Conservation (phyloP, 1,140 invertebrate genomes). For the Megalonaias nervosa region DNA sequence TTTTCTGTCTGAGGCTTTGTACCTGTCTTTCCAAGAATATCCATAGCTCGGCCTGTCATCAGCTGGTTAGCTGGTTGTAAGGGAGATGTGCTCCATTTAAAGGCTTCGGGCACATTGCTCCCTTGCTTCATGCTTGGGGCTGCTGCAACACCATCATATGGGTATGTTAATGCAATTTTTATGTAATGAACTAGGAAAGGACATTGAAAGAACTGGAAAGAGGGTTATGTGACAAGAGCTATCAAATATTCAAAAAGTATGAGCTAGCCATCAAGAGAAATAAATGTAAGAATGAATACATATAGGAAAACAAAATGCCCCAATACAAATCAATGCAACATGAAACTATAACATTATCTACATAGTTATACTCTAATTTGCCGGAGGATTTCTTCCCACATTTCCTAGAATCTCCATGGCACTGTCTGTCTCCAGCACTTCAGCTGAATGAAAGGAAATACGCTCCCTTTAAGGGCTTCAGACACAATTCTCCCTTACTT, state of each 20-base stretch:
- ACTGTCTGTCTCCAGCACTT: slow-evolving; percentile 54
- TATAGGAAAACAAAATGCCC: no score
- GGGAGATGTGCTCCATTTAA: no score
- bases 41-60: slow-evolving; percentile 61
- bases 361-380: not conserved
- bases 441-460: slow-evolving; percentile 25
- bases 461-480: no score
- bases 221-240: slow-evolving; percentile 7
- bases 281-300: no score
- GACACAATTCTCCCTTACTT: no score
- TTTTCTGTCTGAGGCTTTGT: no score
- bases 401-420: slow-evolving; percentile 65
- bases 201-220: not conserved
- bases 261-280: no score
- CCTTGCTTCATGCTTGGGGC: no score
- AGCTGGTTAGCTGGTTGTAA: slow-evolving; percentile 42
- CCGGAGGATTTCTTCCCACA: not conserved
- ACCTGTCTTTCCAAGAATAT: slow-evolving; percentile 56
- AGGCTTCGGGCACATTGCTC: no score
- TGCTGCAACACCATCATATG: no score
- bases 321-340: not conserved
- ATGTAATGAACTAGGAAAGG: not conserved
- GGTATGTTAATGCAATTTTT: no score
- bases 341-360: slow-evolving; percentile 1
- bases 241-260: no score